phyloP scores from a whole-genome alignment of 2,888 invertebrate species.

The Baronia brevicornis region DNA sequence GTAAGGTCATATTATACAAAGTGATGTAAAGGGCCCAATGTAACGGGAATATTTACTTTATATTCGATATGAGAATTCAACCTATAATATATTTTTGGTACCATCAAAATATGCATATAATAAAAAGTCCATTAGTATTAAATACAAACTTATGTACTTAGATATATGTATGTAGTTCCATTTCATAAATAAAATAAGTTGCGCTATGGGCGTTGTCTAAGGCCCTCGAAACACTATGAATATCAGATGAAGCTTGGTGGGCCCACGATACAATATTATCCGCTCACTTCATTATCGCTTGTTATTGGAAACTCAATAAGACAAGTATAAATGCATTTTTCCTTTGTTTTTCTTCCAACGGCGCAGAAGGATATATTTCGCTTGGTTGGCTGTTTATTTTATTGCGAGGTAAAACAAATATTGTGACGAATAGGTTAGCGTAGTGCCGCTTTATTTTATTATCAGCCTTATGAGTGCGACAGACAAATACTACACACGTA shows the following conservation, averaged over 20 bases:
- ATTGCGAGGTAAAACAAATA: constrained; percentile 38
- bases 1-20: no score
- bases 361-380: constrained; percentile 20
- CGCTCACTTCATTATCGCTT: constrained; percentile 48
- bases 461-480: constrained; percentile 23
- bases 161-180: constrained; percentile 21
- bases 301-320: constrained; percentile 55
- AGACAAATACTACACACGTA: constrained; percentile 19
- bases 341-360: constrained; percentile 29
- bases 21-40: no score
- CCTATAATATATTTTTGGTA: no score
- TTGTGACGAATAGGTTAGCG: constrained; percentile 20
- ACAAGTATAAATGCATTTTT: constrained; percentile 36
- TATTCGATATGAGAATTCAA: no score
- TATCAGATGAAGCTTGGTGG: constrained; percentile 41
- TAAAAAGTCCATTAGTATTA: no score
- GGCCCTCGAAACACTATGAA: constrained; percentile 43
- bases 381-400: constrained; percentile 32
- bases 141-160: no score
- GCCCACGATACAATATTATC: constrained; percentile 34
- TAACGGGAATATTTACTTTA: no score
- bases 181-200: constrained; percentile 28
- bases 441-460: constrained; percentile 31
- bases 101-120: no score
- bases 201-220: constrained; percentile 27